A percentile compares a stretch with the other conserved stretches of the same genome.
Evolutionary conservation across 2,888 invertebrate species (phyloP).

Genomic region (Panzeria rudis): DNA sequence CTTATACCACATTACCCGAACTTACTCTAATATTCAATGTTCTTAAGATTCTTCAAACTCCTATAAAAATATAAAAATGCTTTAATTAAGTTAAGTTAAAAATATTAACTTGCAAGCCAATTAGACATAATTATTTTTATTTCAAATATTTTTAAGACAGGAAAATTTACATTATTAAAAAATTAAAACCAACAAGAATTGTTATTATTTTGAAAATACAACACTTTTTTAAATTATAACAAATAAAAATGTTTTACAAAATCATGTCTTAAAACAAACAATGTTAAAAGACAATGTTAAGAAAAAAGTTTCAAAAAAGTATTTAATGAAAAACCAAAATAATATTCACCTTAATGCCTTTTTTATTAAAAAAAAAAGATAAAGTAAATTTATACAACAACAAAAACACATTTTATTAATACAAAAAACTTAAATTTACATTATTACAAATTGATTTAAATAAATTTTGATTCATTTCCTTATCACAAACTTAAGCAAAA

Average conservation of each 20-base stretch:
- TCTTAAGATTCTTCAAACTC: background rate
- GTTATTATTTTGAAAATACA: constrained; percentile 12
- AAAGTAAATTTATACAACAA: constrained; percentile 47
- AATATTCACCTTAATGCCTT: constrained; percentile 71
- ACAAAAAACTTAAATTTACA: background rate
- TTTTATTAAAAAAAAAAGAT: constrained; percentile 57
- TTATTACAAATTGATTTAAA: constrained; percentile 19
- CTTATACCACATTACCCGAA: too few relatives aligned
- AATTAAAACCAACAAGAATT: background rate
- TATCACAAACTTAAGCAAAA: constrained; percentile 30
- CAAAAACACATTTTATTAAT: constrained; percentile 36
- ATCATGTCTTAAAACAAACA: background rate
- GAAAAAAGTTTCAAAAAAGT: constrained; percentile 28
- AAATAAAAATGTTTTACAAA: background rate
- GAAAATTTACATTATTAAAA: background rate
- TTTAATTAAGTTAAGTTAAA: constrained; percentile 26
- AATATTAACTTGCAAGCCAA: background rate
- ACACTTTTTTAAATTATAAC: background rate
- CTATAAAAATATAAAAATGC: background rate
- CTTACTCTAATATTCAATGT: background rate
- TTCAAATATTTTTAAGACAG: constrained; percentile 9
- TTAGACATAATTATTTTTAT: background rate
- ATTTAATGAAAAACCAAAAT: constrained; percentile 25
- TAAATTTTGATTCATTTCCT: constrained; percentile 18
- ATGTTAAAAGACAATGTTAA: constrained; percentile 5